Conservation (phyloP, 2,797 vertebrate genomes). For the Premnoplex brunnescens region DNA sequence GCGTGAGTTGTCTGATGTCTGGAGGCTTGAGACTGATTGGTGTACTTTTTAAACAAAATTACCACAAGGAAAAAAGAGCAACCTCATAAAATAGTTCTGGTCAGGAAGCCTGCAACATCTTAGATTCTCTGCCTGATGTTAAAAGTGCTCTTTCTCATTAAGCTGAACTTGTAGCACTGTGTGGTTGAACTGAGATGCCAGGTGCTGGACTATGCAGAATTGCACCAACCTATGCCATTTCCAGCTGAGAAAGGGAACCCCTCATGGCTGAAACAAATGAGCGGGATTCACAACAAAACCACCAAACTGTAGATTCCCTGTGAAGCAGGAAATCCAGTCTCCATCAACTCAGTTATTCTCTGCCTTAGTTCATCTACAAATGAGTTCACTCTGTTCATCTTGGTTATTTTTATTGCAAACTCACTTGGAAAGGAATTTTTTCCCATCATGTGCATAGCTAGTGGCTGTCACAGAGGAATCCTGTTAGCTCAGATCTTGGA, state of each 20-base stretch:
- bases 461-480: background rate
- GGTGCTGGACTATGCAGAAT: background rate
- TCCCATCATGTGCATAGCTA: background rate
- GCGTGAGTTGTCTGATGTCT: background rate
- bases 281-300: background rate
- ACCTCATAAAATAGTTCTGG: accelerated
- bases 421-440: background rate
- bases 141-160: background rate
- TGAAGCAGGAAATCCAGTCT: background rate
- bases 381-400: background rate
- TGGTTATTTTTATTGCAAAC: background rate
- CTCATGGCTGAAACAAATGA: background rate
- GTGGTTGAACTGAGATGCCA: background rate
- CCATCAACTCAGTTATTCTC: background rate
- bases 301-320: background rate
- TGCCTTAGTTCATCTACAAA: background rate
- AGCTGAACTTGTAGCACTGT: accelerated
- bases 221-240: background rate
- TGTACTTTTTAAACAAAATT: background rate
- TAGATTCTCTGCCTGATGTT: background rate
- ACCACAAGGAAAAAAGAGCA: background rate
- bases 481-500: background rate
- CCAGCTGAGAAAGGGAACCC: background rate
- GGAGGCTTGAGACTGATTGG: accelerated
- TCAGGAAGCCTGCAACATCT: background rate